phyloP scores from a whole-genome alignment of 1,140 invertebrate genomes.

The Cydia amplana region DNA sequence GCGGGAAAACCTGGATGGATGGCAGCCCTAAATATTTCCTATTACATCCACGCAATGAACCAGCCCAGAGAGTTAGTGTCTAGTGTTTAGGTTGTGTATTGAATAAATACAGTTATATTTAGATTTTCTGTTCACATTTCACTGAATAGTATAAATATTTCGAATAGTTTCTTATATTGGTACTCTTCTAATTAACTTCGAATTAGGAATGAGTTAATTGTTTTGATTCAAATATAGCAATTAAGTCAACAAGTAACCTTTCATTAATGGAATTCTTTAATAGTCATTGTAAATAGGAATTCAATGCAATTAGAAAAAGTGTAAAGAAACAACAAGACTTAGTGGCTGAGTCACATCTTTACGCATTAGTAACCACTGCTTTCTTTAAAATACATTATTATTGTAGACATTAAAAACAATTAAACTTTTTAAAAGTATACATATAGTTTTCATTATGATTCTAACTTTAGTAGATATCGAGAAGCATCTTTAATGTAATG shows the following conservation, averaged over 20 bases:
- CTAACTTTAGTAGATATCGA: background rate
- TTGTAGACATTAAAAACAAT: background rate
- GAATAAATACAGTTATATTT: too few species aligned
- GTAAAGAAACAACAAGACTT: background rate
- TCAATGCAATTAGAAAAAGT: background rate
- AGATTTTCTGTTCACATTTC: too few species aligned
- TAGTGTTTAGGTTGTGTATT: too few species aligned
- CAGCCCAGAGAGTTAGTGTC: too few species aligned
- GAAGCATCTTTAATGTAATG: background rate
- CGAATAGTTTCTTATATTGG: too few species aligned
- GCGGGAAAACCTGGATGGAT: too few species aligned
- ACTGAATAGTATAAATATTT: too few species aligned
- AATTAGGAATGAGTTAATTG: too few species aligned
- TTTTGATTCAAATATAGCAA: too few species aligned
- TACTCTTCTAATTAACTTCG: too few species aligned
- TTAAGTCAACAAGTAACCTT: background rate
- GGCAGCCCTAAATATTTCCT: too few species aligned
- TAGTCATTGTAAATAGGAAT: background rate
- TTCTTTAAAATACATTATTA: background rate
- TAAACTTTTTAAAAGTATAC: constrained; percentile 8
- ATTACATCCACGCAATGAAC: too few species aligned
- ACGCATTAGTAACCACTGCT: background rate
- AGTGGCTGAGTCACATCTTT: background rate
- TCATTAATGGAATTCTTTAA: background rate
- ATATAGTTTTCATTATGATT: background rate